Conservation (phyloP, 2,888 invertebrate genomes). For the Temnothorax rugatulus region DNA sequence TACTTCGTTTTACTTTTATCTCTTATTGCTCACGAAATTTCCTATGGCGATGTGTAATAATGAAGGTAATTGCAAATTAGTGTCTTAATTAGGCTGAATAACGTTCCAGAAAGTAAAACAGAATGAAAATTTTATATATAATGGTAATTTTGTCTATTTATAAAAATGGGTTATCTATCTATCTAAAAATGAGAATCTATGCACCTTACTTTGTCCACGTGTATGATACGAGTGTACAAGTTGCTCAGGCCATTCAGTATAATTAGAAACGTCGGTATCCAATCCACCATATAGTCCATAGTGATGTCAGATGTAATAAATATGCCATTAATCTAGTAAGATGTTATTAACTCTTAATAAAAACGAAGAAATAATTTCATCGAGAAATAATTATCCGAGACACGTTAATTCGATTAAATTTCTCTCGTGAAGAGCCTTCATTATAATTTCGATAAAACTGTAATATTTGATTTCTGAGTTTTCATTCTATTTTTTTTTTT, state of each 20-base stretch:
- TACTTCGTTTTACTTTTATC: no score
- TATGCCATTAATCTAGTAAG: neutral
- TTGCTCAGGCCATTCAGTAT: neutral
- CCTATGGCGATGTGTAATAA: no score
- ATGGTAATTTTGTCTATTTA: no score
- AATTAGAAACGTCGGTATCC: neutral
- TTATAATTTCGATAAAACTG: neutral
- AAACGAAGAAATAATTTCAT: neutral
- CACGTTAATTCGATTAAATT: neutral
- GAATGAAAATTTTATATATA: no score
- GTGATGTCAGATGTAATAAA: neutral
- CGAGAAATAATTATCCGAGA: neutral
- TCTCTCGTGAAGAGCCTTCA: neutral
- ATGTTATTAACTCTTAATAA: conserved; percentile 5
- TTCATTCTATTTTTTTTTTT: neutral
- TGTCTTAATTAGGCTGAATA: no score
- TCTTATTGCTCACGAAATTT: no score
- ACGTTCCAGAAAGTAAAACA: no score
- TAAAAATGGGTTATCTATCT: no score
- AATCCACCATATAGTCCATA: neutral
- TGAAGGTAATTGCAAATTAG: no score
- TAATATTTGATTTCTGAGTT: neutral
- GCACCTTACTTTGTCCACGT: conserved; percentile 2
- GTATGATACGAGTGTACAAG: neutral
- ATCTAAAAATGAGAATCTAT: neutral